Conservation (phyloP, 2,888 invertebrate species). For the Lordiphosa andalusiaca region DNA sequence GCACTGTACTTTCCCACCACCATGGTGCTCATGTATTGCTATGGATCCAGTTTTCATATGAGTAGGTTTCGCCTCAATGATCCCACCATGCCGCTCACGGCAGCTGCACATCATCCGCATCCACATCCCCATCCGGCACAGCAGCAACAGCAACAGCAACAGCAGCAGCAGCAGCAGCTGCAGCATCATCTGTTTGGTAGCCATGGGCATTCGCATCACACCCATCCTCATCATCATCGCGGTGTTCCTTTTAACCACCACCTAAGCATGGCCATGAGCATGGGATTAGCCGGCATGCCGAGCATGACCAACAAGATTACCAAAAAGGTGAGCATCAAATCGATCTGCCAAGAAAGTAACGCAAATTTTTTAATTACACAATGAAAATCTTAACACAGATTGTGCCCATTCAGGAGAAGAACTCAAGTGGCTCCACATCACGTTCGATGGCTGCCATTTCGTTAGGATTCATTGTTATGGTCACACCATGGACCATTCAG, state of each 20-base stretch:
- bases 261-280: constrained; percentile 79
- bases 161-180: constrained; percentile 67
- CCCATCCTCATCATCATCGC: constrained; percentile 59
- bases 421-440: constrained; percentile 88
- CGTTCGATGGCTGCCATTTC: constrained; percentile 96
- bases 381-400: constrained; percentile 59
- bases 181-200: constrained; percentile 38
- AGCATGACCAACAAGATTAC: constrained; percentile 76
- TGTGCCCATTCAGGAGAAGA: constrained; percentile 81
- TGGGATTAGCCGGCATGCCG: constrained; percentile 75
- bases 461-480: constrained; percentile 93
- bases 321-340: constrained; percentile 70
- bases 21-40: constrained; percentile 95
- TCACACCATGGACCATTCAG: constrained; percentile 94
- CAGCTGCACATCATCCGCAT: constrained; percentile 76
- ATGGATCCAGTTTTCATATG: constrained; percentile 93
- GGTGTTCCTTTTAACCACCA: constrained; percentile 75
- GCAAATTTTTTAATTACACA: constrained; percentile 18
- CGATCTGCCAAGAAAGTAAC: neutral
- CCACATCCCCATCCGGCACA: constrained; percentile 61
- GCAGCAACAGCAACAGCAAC: constrained; percentile 50
- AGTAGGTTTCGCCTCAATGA: constrained; percentile 86
- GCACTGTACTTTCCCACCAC: constrained; percentile 94
- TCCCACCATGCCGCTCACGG: constrained; percentile 80
- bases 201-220: constrained; percentile 56